phyloP scores from a whole-genome alignment of 2,888 invertebrate species.

The Blastobasis adustella region DNA sequence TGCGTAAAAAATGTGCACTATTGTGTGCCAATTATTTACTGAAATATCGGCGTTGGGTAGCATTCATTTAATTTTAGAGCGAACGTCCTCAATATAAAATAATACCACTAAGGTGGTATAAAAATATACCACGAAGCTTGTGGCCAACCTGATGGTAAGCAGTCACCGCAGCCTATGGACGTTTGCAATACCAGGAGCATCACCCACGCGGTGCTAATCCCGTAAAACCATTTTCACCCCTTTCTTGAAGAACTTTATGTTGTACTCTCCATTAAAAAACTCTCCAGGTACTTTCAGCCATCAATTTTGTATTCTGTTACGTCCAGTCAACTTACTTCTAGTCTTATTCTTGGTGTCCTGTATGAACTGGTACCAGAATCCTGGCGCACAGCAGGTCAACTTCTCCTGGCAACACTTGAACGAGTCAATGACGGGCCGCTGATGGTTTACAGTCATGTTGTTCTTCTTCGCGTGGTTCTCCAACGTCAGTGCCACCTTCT shows the following conservation, averaged over 20 bases:
- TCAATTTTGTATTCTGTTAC: neutral
- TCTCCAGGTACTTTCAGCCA: neutral
- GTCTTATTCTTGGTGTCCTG: constrained; percentile 91
- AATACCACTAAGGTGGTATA: too few relatives aligned
- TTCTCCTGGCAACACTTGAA: constrained; percentile 86
- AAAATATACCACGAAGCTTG: too few relatives aligned
- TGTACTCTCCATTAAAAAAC: too few relatives aligned
- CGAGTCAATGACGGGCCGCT: constrained; percentile 80
- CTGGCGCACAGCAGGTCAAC: constrained; percentile 83
- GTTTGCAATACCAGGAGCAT: too few relatives aligned
- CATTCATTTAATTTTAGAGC: neutral
- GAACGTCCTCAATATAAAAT: neutral
- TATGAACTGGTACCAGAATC: constrained; percentile 89
- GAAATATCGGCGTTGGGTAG: neutral
- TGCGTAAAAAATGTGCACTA: neutral
- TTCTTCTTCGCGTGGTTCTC: constrained; percentile 82
- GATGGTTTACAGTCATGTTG: constrained; percentile 90
- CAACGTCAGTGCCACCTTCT: constrained; percentile 87
- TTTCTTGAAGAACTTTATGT: too few relatives aligned
- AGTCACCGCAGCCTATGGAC: too few relatives aligned
- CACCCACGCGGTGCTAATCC: too few relatives aligned
- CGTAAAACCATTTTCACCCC: too few relatives aligned
- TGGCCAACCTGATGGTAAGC: too few relatives aligned
- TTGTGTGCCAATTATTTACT: neutral
- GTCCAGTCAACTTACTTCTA: constrained; percentile 76